Percentiles rank a stretch among this genome's conserved stretches.
phyloP scores from a whole-genome alignment of 2,797 vertebrate genomes.

The Ammospiza maritima region DNA sequence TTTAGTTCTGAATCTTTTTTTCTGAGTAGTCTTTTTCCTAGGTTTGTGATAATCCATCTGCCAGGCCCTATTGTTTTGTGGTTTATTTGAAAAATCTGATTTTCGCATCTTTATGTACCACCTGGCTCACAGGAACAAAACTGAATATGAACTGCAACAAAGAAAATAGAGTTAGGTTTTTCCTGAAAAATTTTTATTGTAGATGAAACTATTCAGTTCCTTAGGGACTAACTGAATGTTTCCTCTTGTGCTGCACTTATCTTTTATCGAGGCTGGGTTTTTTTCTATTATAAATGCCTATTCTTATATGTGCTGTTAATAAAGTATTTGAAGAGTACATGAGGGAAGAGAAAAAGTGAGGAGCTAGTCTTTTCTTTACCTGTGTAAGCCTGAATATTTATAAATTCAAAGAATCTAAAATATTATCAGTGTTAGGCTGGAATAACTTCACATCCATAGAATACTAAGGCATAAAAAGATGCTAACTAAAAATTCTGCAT shows the following conservation, averaged over 20 bases:
- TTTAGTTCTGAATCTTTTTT: not conserved
- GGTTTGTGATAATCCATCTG: not conserved
- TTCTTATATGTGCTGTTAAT: not conserved
- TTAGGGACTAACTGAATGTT: not conserved
- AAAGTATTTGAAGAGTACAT: not conserved
- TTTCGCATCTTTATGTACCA: slow-evolving; percentile 10
- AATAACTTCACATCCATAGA: not conserved
- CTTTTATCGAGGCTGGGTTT: accelerated
- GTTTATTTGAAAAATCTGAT: slow-evolving; percentile 14
- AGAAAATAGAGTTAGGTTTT: not conserved
- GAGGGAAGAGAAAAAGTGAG: not conserved
- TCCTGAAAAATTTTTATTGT: not conserved
- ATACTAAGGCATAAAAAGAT: not conserved
- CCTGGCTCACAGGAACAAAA: not conserved
- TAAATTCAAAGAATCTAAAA: not conserved
- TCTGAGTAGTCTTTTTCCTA: not conserved
- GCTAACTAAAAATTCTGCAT: not conserved
- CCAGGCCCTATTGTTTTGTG: not conserved
- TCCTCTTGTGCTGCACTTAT: not conserved
- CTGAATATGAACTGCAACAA: not conserved
- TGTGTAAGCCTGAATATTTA: not conserved
- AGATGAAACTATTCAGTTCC: not conserved
- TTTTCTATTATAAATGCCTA: not conserved
- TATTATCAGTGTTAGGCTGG: not conserved
- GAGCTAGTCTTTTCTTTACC: not conserved